phyloP scores from a whole-genome alignment of 2,113 vertebrate species.

The Tetraodon nigroviridis region DNA sequence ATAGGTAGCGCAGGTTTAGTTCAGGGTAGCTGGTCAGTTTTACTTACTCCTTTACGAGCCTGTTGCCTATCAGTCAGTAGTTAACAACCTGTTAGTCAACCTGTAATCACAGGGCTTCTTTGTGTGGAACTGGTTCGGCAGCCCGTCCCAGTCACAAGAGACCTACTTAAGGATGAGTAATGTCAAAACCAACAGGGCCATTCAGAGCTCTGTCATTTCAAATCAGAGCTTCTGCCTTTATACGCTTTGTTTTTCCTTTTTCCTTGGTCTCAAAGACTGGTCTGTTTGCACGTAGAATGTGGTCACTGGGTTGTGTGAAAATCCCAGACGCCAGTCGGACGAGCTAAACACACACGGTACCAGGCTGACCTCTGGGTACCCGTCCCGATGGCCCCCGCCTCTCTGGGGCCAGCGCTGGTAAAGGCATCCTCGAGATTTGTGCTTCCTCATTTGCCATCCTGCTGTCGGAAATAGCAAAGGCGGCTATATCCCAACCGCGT shows the following conservation, averaged over 20 bases:
- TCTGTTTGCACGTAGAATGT: not conserved
- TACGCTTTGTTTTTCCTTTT: not conserved
- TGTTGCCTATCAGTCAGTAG: constrained; percentile 48
- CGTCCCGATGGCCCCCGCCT: too few relatives aligned
- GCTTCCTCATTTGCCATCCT: too few relatives aligned
- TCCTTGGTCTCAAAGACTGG: not conserved
- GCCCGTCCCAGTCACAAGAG: constrained; percentile 62
- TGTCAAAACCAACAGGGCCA: constrained; percentile 28
- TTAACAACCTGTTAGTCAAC: constrained; percentile 69
- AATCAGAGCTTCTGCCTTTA: not conserved
- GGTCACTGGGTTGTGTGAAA: too few relatives aligned
- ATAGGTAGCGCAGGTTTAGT: constrained; percentile 11
- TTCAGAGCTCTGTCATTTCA: constrained; percentile 15
- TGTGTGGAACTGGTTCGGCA: constrained; percentile 70
- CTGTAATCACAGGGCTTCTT: constrained; percentile 61
- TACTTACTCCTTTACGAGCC: constrained; percentile 35
- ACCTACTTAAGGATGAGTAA: constrained; percentile 42
- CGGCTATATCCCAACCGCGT: too few relatives aligned
- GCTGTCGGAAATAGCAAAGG: too few relatives aligned
- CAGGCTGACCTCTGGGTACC: too few relatives aligned
- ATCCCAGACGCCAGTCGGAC: too few relatives aligned
- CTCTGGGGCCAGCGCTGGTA: too few relatives aligned
- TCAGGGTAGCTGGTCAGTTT: constrained; percentile 14
- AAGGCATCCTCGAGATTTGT: too few relatives aligned
- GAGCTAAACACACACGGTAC: too few relatives aligned